A percentile compares a stretch with the other conserved stretches of the same genome.
Conservation (phyloP, 1,140 invertebrate species). For the Sycobia sp. region DNA sequence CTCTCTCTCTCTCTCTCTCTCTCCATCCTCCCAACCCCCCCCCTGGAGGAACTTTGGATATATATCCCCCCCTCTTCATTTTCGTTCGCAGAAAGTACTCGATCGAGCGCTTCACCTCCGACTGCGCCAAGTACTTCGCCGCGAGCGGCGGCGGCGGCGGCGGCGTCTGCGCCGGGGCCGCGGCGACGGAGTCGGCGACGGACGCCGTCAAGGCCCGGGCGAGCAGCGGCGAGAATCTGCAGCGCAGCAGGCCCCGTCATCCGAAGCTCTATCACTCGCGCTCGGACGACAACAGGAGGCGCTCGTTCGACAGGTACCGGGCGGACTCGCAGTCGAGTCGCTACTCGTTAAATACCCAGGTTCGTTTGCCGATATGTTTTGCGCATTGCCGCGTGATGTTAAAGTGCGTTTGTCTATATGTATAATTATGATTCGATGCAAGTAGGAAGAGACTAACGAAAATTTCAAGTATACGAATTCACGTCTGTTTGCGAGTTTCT, state of each 20-base stretch:
- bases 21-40: background rate
- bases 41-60: no score
- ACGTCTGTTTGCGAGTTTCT: no score
- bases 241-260: constrained; percentile 43
- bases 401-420: background rate
- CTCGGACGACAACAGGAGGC: constrained; percentile 55
- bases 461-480: no score
- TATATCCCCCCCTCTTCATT: no score
- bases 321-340: constrained; percentile 52
- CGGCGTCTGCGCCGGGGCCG: no score
- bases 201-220: constrained; percentile 47
- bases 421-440: no score
- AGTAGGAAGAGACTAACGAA: no score
- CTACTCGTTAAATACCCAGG: constrained; percentile 52
- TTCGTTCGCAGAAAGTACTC: constrained; percentile 47
- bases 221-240: constrained; percentile 49
- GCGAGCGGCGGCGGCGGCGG: no score
- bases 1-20: background rate
- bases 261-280: constrained; percentile 55
- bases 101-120: constrained; percentile 50
- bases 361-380: no score
- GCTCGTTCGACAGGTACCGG: constrained; percentile 53
- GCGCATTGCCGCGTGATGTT: background rate
- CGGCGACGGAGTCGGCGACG: no score
- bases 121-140: constrained; percentile 46